Evolutionary conservation across 1,140 invertebrate species (phyloP).

Genomic region (Ostrea edulis): DNA sequence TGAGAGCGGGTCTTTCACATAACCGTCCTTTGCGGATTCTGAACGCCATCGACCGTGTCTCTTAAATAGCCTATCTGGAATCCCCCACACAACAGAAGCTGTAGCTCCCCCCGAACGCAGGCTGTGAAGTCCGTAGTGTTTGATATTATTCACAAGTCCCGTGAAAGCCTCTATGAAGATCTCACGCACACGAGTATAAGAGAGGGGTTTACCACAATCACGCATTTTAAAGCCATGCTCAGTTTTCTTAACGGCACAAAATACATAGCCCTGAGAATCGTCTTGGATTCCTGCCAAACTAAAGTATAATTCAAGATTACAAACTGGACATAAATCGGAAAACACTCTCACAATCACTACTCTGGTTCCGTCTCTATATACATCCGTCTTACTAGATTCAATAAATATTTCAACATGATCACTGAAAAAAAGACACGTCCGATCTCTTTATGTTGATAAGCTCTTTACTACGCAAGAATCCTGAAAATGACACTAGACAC

Average conservation of each 20-base stretch:
- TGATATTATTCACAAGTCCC: no score
- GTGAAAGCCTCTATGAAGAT: no score
- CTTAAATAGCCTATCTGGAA: constrained; percentile 37
- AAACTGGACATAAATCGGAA: neutral
- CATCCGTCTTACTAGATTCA: constrained; percentile 3
- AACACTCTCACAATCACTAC: neutral
- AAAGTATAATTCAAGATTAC: neutral
- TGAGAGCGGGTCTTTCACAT: constrained; percentile 44
- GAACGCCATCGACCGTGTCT: constrained; percentile 41
- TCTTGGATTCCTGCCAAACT: no score
- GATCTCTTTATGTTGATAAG: no score
- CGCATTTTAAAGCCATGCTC: neutral
- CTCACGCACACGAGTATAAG: no score
- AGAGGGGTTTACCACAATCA: neutral
- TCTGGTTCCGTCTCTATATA: neutral
- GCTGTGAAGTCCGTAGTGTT: neutral
- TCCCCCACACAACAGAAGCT: neutral
- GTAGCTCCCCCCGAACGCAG: constrained; percentile 39
- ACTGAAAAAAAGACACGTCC: no score
- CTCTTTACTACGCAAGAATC: neutral
- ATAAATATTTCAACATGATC: neutral
- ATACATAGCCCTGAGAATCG: neutral
- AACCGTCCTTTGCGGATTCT: constrained; percentile 38
- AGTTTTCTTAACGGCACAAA: no score
- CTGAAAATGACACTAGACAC: neutral